phyloP scores from a whole-genome alignment of 37 sponge, comb jelly and placozoan species.

The Eunapius fragilis region DNA sequence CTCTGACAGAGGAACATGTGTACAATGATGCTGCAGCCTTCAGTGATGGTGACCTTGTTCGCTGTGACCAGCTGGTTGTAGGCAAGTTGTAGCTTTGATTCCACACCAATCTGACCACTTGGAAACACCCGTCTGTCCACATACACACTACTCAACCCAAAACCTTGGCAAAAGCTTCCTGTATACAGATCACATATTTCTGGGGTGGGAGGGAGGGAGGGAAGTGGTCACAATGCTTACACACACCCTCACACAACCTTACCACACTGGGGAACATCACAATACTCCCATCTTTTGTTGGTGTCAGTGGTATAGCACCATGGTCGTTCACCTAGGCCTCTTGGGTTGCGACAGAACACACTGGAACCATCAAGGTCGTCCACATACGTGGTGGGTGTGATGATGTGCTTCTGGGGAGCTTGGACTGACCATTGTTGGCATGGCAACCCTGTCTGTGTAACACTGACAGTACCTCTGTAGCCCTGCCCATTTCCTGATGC shows the following conservation, averaged over 20 bases:
- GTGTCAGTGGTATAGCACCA: constrained; percentile 78
- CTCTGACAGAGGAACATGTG: background rate
- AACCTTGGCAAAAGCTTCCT: background rate
- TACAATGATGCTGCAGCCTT: background rate
- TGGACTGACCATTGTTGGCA: constrained; percentile 46
- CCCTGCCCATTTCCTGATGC: constrained; percentile 14
- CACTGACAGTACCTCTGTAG: constrained; percentile 32
- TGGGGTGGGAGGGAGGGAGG: background rate
- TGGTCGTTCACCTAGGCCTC: constrained; percentile 50
- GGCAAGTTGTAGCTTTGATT: background rate
- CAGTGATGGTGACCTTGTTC: background rate
- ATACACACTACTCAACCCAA: background rate
- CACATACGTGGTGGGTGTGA: constrained; percentile 38
- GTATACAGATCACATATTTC: background rate
- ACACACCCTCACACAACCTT: background rate
- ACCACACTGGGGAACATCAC: constrained; percentile 38
- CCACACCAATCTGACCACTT: background rate
- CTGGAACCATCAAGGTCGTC: constrained; percentile 27
- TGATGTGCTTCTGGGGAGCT: constrained; percentile 32
- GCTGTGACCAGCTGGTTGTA: background rate
- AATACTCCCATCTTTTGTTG: constrained; percentile 63
- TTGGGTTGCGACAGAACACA: constrained; percentile 77
- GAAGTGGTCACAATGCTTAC: background rate
- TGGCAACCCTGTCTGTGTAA: constrained; percentile 10
- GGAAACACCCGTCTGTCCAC: no score